Base-by-base conservation (phyloP, 2,888 invertebrate genomes). In the Laothoe populi region DNA sequence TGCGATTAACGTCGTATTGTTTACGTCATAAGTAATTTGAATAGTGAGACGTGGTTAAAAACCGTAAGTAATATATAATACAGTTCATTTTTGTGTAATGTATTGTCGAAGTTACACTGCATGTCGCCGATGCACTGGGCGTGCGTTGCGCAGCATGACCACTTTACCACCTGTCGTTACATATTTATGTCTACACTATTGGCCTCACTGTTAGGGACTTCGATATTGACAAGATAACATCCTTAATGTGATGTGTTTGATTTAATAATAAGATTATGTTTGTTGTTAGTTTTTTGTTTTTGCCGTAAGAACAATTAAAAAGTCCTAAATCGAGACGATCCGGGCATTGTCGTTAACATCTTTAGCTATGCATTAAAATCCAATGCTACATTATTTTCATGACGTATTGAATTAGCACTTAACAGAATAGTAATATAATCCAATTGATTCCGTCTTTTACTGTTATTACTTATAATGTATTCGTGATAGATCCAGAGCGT, bases 221-320 rank as follows among this genome's bases (percentile, higher is more conserved):
- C 86, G 92, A 92, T 92, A 92, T 92, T 92, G 92, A 92, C 92
- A 92, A 91, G 92, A 91, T 92, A 92, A 92, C 93, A 93, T 91
- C 92, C 92, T 92, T 93, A 93, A 93, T 93, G 92, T 93, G 93
- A 93, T 93, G 92, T 90, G 93, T 93, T 92, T 93, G 93, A 93
- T 93, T 93, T 93, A 93, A 93, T 93, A 93, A 92, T 88, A 90
- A 92, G 92, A 93, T 93, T 92, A 87, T 86, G 83, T 85, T 88
- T 84, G 86, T 88, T 77, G 81, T 81, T 79, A 72, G 81, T 81
- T 87, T 81, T 85, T 82, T 75, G 71, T 78, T 80, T 81, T 74
- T 79, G 79, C 73, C 53, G 78, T 78, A 78, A 84, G 71, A 78
- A 83, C 84, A 85, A 88, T 89, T 84, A 83, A 81, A 80, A 80